Evolutionary conservation across 1,140 invertebrate species (phyloP), one percentile per base, ranked within the genome.

Genomic region (Bombus pyrosoma): DNA sequence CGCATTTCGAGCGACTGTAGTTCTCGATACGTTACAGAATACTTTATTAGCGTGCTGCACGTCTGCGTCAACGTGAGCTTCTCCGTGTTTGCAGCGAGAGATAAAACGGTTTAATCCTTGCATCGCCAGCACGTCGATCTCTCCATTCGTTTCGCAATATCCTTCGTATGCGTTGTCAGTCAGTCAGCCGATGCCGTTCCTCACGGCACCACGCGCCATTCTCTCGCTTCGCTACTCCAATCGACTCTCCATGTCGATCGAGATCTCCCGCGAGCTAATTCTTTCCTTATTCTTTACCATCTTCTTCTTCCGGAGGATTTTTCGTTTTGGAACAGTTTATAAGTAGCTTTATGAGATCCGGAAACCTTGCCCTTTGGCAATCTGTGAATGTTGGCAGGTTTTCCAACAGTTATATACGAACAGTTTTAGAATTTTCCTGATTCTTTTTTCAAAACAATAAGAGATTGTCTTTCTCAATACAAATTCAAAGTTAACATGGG

Each of bases 161-260:
- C 37, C 3, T 37, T 37, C 3, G 37, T 37, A 37, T 37, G 37
- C 37, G 37, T 4, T 37, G 37, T 78, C 75, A 81, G 53, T 90
- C 90, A 92, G 91, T 93, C 90, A 91, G 87, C 91, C 92, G 89
- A 90, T 93, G 91, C 90, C 92, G 88, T 85, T 92, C 86, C 83
- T 66, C 22, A 74, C 84, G 85, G 72, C 82, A 87, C 53, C 83
- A 88, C 81, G 88, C 62, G 79, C 34, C 28, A 80, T 34, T 80
- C 79, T 62, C 62, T 64, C 73, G 53, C 8, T 2, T 57, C 28
- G 37, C 34, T 22, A 5, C n/a, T 64, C 76, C 43, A 41, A 83
- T 86, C 87, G 87, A 88, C 83, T 83, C 25, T 41, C 1, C 28
- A 5, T 41, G 37, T 78, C 64, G 74, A 82, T 82, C 71, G 25